phyloP scores from a whole-genome alignment of 1,140 invertebrate genomes.

The Bursaphelenchus mucronatus region DNA sequence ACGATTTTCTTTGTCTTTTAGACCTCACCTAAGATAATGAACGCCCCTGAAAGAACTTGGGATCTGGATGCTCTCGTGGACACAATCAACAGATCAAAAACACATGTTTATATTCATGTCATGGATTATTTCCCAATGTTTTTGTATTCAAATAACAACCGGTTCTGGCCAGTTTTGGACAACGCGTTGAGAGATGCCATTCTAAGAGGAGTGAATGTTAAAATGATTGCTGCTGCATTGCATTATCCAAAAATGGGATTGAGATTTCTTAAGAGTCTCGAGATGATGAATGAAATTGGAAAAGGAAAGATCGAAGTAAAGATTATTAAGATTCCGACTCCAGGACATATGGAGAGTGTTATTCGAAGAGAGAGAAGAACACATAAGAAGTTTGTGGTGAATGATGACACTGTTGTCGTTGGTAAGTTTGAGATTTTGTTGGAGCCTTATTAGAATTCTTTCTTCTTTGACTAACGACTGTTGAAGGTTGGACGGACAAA shows the following conservation, averaged over 20 bases:
- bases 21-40: constrained; percentile 83
- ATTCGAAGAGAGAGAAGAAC: constrained; percentile 86
- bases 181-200: constrained; percentile 76
- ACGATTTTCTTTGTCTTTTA: constrained; percentile 62
- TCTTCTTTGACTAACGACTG: no score
- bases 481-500: no score
- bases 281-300: constrained; percentile 67
- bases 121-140: constrained; percentile 92
- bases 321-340: constrained; percentile 65
- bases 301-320: constrained; percentile 59
- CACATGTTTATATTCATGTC: constrained; percentile 82
- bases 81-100: constrained; percentile 75
- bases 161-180: constrained; percentile 87
- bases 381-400: constrained; percentile 99
- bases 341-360: constrained; percentile 75
- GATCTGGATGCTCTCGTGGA: constrained; percentile 80
- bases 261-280: constrained; percentile 76
- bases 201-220: constrained; percentile 73
- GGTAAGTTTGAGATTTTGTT: constrained; percentile 63
- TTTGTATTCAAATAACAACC: constrained; percentile 67
- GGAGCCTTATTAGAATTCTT: no score
- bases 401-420: constrained; percentile 83
- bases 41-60: constrained; percentile 72
- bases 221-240: constrained; percentile 82
- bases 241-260: constrained; percentile 75